Conservation (phyloP, 2,888 invertebrate species). For the Drosophila ezoana region DNA sequence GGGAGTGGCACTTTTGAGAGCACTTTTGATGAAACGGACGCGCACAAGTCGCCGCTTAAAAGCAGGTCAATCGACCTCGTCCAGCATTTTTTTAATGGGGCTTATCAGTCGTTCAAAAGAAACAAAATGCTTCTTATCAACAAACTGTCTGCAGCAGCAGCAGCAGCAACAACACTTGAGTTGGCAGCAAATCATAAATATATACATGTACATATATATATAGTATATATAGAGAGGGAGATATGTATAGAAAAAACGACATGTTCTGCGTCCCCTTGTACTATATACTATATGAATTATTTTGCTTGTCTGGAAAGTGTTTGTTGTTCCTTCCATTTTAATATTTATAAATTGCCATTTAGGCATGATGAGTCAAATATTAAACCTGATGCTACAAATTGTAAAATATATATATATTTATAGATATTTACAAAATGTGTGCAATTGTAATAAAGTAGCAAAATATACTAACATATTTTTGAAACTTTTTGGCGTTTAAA, state of each 20-base stretch:
- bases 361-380: slow-evolving; percentile 1
- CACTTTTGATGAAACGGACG: slow-evolving; percentile 57
- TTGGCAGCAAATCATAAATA: slow-evolving; percentile 14
- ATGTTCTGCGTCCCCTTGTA: slow-evolving; percentile 19
- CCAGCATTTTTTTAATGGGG: slow-evolving; percentile 61
- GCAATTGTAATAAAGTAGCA: too few relatives aligned
- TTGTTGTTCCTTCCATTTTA: not conserved
- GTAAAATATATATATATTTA: too few relatives aligned
- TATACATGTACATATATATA: not conserved
- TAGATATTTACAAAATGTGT: too few relatives aligned
- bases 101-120: slow-evolving; percentile 74
- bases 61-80: slow-evolving; percentile 81
- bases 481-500: too few relatives aligned
- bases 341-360: slow-evolving; percentile 4
- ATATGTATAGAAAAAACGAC: not conserved
- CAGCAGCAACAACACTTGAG: slow-evolving; percentile 33
- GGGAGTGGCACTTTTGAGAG: slow-evolving; percentile 21
- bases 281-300: slow-evolving; percentile 6
- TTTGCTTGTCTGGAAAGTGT: slow-evolving; percentile 30
- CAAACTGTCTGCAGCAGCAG: slow-evolving; percentile 59
- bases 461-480: too few relatives aligned
- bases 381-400: not conserved
- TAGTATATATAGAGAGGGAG: not conserved
- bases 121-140: slow-evolving; percentile 73
- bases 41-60: slow-evolving; percentile 68